Percentiles rank a stretch among this genome's conserved stretches.
Evolutionary conservation across 2,888 invertebrate species (phyloP).

Genomic region (Megastigmus dorsalis): DNA sequence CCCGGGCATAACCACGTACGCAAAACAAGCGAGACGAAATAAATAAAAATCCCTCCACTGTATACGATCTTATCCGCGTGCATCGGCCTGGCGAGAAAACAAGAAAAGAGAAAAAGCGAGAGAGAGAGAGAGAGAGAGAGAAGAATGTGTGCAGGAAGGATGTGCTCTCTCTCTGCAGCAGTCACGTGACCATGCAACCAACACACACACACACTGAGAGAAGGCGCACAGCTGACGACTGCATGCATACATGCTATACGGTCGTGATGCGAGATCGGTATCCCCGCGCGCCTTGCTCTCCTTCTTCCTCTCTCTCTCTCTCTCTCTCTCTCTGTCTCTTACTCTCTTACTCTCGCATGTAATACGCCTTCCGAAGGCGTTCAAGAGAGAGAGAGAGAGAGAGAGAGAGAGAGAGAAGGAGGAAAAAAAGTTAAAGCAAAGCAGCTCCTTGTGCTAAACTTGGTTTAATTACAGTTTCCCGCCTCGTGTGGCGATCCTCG

Average conservation of each 20-base stretch:
- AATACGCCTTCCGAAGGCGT: constrained; percentile 9
- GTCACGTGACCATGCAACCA: constrained; percentile 14
- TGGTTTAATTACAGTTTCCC: constrained; percentile 24
- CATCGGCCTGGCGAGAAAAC: constrained; percentile 22
- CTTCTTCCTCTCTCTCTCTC: not conserved
- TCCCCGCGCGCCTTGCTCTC: not conserved
- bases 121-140: too few relatives aligned
- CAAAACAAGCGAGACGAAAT: too few relatives aligned
- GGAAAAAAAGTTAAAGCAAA: constrained; percentile 24
- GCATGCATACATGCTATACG: constrained; percentile 12
- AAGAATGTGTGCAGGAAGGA: too few relatives aligned
- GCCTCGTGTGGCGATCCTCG: too few relatives aligned
- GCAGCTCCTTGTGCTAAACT: constrained; percentile 5
- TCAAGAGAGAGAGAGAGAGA: too few relatives aligned
- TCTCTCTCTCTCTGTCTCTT: not conserved
- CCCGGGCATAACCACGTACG: too few relatives aligned
- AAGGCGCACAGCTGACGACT: constrained; percentile 12
- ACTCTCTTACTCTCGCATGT: not conserved
- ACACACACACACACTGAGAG: too few relatives aligned
- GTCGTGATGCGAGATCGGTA: constrained; percentile 50
- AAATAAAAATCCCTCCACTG: too few relatives aligned
- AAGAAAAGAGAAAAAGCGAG: not conserved
- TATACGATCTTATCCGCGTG: not conserved
- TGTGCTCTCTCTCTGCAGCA: not conserved
- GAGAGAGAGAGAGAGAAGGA: too few relatives aligned